Base-by-base conservation (phyloP, 1,140 invertebrate genomes). In the Charaxes varanes region DNA sequence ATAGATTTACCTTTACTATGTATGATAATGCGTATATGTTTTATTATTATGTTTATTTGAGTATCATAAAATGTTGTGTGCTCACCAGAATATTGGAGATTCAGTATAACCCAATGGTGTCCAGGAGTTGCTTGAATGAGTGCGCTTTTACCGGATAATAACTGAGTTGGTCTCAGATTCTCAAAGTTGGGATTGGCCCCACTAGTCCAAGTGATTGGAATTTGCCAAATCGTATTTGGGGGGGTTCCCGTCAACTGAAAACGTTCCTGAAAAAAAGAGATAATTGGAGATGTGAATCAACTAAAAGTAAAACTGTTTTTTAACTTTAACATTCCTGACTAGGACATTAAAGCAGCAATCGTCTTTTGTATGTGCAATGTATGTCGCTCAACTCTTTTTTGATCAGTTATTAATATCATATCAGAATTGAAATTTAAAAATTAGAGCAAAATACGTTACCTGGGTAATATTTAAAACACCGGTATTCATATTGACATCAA, bases 61-160 rank as follows among this genome's bases (percentile, higher is more conserved):
- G n/a, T n/a, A n/a, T n/a, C n/a, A n/a, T n/a, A n/a, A n/a, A n/a
- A n/a, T n/a, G n/a, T n/a, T n/a, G 2, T 17, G 16, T 33, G n/a
- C 51, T 59, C 64, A 90, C 90, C 90, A 37, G 88, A 88, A 53
- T 89, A 82, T 62, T 89, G 86, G 12, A 91, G 51, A 52, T 94
- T 94, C 2, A 90, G 85, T 41, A 94, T 79, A 3, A 93, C 62
- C 90, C 91, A 94, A 7, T 85, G 70, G 18, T 86, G 62, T 0
- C 71, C 56, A 19, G 53, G 2, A 0, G 52, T 6, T 10, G 62
- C 19, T n/a, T 65, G 66, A 10, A 61, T 56, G n/a, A 16, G 46
- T 6, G 19, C 45, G 15, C 26, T 41, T 36, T 4, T 85, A 31
- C 78, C 51, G 41, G 52, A 60, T 5, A 87, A 32, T 4, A 86